Evolutionary conservation across 1,140 invertebrate genomes (phyloP).

Genomic region (Hypsibius dujardini): DNA sequence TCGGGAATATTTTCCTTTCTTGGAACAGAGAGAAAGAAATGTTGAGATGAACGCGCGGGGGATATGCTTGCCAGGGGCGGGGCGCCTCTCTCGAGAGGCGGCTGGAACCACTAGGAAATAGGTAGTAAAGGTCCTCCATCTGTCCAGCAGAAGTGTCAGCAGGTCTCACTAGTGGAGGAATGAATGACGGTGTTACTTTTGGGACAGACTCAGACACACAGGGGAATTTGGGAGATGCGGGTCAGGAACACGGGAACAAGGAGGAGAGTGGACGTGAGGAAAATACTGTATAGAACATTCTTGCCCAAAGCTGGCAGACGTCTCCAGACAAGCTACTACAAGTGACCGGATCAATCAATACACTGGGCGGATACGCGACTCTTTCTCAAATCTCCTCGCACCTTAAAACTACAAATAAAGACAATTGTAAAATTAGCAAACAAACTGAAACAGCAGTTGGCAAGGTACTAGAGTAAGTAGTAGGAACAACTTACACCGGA

Average conservation of each 20-base stretch:
- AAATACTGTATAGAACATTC: neutral
- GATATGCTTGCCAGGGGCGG: too few relatives aligned
- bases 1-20: too few relatives aligned
- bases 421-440: neutral
- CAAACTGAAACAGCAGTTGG: neutral
- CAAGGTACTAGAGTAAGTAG: neutral
- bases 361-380: neutral
- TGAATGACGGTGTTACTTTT: neutral
- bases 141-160: conserved; percentile 4
- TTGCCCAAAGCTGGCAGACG: neutral
- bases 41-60: too few relatives aligned
- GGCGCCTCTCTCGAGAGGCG: too few relatives aligned
- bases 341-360: neutral
- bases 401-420: neutral
- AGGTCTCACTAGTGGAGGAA: neutral
- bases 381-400: neutral
- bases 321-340: neutral
- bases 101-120: too few relatives aligned
- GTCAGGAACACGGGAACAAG: neutral
- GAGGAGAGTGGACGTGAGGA: neutral
- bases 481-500: conserved; percentile 2
- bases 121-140: neutral
- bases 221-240: neutral
- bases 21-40: too few relatives aligned
- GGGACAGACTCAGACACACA: neutral